These are phyloP conservation scores for Oreamnos americanus DNA, from an alignment of 2,113 vertebrate genomes.

Conservation along the genomic window DNA sequence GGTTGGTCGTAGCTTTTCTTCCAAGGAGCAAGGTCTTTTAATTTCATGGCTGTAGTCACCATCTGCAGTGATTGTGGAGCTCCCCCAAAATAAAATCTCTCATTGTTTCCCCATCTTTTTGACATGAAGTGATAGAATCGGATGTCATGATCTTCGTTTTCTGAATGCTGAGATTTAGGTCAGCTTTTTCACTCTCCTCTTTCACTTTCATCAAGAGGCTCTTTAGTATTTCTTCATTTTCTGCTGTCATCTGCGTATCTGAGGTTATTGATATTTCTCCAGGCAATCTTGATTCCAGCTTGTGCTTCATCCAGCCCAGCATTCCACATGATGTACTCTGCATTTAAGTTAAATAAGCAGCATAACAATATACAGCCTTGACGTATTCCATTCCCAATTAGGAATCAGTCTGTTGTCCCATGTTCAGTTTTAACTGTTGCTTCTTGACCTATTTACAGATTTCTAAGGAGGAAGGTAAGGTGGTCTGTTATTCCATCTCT, in stretches of 20 bases:
- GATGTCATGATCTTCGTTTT: background rate
- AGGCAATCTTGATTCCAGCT: background rate
- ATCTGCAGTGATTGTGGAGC: background rate
- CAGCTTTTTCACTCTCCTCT: background rate
- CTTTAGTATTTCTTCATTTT: background rate
- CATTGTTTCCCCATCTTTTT: background rate
- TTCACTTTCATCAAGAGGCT: background rate
- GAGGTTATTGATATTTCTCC: background rate
- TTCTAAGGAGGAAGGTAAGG: background rate
- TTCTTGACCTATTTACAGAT: background rate
- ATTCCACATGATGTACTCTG: background rate
- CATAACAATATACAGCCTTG: background rate
- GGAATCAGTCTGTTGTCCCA: background rate
- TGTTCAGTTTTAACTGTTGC: background rate
- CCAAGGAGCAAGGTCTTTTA: background rate
- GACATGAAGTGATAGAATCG: background rate
- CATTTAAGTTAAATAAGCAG: background rate
- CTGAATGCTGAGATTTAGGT: background rate
- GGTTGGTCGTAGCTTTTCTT: background rate
- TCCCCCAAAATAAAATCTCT: background rate
- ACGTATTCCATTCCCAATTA: background rate
- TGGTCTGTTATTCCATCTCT: background rate
- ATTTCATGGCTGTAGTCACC: background rate
- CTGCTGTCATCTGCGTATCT: fast-evolving
- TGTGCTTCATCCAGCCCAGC: background rate